Percentiles rank a stretch among this genome's conserved stretches.
These are phyloP conservation scores for Coracopsis vasa DNA, from an alignment of 2,113 vertebrate species.

Conservation along the genomic window DNA sequence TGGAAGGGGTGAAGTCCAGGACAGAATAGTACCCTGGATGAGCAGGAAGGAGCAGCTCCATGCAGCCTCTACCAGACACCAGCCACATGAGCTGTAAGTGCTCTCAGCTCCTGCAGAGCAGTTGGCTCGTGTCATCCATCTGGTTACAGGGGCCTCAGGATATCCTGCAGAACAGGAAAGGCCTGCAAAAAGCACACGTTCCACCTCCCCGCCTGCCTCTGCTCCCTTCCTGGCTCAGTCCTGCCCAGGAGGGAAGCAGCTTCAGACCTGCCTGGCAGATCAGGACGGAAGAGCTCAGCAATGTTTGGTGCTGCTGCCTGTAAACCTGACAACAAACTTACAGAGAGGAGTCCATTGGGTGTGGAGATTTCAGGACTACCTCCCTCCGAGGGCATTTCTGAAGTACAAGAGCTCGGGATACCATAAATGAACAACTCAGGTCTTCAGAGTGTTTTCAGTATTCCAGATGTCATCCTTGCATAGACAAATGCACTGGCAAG, in stretches of 20 bases:
- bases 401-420: neutral
- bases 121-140: neutral
- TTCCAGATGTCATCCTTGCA: neutral
- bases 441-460: neutral
- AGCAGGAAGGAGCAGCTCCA: neutral
- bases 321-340: neutral
- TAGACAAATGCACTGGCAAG: neutral
- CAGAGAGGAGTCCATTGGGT: neutral
- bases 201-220: neutral
- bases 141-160: constrained; percentile 37
- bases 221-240: constrained; percentile 14
- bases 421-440: neutral
- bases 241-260: neutral
- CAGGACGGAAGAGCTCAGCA: accelerated
- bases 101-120: neutral
- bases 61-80: neutral
- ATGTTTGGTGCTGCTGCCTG: neutral
- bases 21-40: accelerated
- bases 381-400: neutral
- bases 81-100: neutral
- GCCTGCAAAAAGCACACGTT: neutral
- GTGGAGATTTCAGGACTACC: neutral
- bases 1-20: neutral
- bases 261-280: neutral
- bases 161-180: constrained; percentile 62